Evolutionary conservation across 2,113 vertebrate species (phyloP), one percentile per base, ranked within the genome.

Genomic region (Dendropsophus ebraccatus): DNA sequence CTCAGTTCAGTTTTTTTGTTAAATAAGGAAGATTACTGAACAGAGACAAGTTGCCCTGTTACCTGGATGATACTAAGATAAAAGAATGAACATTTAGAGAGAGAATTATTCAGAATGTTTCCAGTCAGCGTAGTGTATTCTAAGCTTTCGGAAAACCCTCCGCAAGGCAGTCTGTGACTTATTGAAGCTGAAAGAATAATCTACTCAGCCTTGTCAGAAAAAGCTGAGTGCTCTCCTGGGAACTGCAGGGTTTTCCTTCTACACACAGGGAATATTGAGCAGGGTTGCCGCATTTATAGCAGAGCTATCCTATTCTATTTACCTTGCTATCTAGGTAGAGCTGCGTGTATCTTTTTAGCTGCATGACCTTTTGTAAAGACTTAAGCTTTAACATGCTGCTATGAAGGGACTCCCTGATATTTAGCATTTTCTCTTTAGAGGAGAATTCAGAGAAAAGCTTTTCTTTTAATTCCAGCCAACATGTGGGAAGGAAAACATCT

Each of bases 101-200:
- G 65, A 35, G 45, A 81, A 73, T 74, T 37, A 60, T 60, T 56
- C 69, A 60, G 77, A 81, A 81, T 52, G 73, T 70, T 45, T 73
- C 67, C 65, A 62, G 41, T 74, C 77, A 87, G 67, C 67, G 70
- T 35, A 73, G 52, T 74, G 41, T 65, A 58, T 81, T 58, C 50
- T 49, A 1, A 72, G 76, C 50, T 86, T 72, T 81, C 23, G 50
- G 72, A 87, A 67, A 87, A 87, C 85, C 78, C 85, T 87, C 25
- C 32, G 69, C 67, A 86, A 49, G 67, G 60, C 85, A 73, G 84
- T 81, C 84, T 81, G 84, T 65, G 69, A 87, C 81, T 87, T 87
- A 87, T 81, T 87, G 85, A 87, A 81, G 85, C 85, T 74, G 67
- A 87, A 81, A 81, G 85, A 87, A 87, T 87, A 87, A 87, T 87